Base-by-base conservation (phyloP, 2,113 vertebrate species). In the Notechis scutatus region DNA sequence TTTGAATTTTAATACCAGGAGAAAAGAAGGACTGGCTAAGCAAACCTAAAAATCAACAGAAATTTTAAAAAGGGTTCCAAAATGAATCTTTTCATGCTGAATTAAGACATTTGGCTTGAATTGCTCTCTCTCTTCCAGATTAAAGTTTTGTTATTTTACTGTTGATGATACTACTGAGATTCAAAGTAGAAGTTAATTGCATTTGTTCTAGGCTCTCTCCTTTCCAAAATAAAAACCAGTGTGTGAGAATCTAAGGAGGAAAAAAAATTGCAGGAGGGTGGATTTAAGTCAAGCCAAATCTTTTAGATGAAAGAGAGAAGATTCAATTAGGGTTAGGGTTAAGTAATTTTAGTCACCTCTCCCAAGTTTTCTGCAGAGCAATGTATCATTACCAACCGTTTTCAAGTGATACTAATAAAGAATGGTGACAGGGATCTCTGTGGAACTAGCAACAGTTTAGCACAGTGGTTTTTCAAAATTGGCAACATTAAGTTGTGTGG, bases 381-480 rank as follows among this genome's bases (percentile, higher is more conserved):
- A 90, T 56, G 88, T 54, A 12, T 85, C 93, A 94, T 91, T 61
- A 93, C 39, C 87, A 95, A 92, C 92, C 56, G 50, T 61, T 90
- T 61, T 86, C 21, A 81, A 59, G n/a, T 52, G 29, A 23, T 47
- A 39, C 15, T 81, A 39, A 81, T 61, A 85, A 42, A 29, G 34
- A 89, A 57, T 3, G 52, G 81, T n/a, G 39, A 57, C 29, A 90
- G 57, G 47, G 26, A 23, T 42, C 34, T 47, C 45, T 89, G n/a
- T 52, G 64, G 7, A 26, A 90, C 20, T 85, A 54, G 45, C 55
- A 12, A 61, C 15, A 56, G 81, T 34, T 89, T 81, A 81, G 69
- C 34, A 39, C 34, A 9, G 6, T 39, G 18, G 9, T 81, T 69
- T 59, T 39, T 81, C 34, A 81, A 81, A 81, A 20, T 39, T 20